phyloP scores from a whole-genome alignment of 2,113 vertebrate species.

The Pantherophis guttatus region DNA sequence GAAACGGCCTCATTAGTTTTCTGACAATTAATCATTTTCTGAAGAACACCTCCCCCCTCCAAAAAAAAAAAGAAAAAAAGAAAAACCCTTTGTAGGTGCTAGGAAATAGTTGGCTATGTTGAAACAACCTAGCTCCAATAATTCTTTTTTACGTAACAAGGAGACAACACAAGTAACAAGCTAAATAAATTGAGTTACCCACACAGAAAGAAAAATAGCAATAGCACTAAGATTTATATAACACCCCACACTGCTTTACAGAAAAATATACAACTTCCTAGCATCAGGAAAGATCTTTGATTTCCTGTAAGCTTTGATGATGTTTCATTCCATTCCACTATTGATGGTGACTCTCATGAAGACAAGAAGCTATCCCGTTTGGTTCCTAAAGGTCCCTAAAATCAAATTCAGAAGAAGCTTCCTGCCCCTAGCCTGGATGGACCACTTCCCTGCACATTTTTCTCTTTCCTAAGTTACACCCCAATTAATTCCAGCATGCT shows the following conservation, averaged over 20 bases:
- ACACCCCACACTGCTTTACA: background rate
- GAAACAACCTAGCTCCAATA: background rate
- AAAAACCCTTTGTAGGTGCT: background rate
- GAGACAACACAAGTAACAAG: background rate
- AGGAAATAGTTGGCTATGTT: background rate
- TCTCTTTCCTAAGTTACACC: constrained; percentile 5
- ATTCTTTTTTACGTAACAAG: background rate
- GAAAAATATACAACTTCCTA: background rate
- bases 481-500: background rate
- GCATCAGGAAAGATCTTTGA: background rate
- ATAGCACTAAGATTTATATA: background rate
- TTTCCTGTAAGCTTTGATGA: background rate
- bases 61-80: background rate
- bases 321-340: background rate
- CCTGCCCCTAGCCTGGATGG: background rate
- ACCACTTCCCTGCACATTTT: background rate
- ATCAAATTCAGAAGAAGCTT: background rate
- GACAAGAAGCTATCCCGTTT: background rate
- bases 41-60: background rate
- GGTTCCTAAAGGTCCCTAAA: background rate
- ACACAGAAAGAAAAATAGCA: background rate
- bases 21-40: background rate
- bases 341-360: background rate
- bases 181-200: background rate
- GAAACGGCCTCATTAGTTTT: background rate